Conservation (phyloP, 1,140 invertebrate species). For the Tetramorium alpestre region DNA sequence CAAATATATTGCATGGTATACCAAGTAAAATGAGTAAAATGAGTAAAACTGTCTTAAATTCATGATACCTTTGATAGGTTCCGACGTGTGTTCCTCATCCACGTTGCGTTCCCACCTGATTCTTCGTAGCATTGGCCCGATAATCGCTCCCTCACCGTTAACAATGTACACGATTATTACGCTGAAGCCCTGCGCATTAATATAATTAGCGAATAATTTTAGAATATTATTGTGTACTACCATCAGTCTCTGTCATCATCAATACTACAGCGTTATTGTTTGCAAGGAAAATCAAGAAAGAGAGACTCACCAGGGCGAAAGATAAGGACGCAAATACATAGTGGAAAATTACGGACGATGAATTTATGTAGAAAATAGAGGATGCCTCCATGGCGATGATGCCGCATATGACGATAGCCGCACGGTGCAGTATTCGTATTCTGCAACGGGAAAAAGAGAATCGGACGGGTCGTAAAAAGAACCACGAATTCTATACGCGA, state of each 20-base stretch:
- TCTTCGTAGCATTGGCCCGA: conserved; percentile 78
- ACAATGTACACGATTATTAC: conserved; percentile 81
- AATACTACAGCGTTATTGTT: background rate
- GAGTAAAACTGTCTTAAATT: background rate
- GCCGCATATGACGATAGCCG: conserved; percentile 86
- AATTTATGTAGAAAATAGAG: conserved; percentile 88
- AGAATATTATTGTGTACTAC: background rate
- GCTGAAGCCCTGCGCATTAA: conserved; percentile 79
- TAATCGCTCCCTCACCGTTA: conserved; percentile 77
- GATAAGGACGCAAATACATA: conserved; percentile 87
- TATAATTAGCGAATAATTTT: conserved; percentile 34
- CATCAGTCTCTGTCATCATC: no score
- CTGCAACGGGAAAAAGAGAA: conserved; percentile 80
- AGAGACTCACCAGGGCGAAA: conserved; percentile 86
- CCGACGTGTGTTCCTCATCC: conserved; percentile 77
- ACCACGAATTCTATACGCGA: background rate
- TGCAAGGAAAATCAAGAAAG: background rate
- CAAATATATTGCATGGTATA: background rate
- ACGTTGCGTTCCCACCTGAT: conserved; percentile 75
- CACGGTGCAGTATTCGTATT: conserved; percentile 87
- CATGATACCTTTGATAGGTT: conserved; percentile 82
- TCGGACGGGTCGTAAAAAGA: background rate
- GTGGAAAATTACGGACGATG: conserved; percentile 86
- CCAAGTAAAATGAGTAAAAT: background rate
- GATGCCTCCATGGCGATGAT: conserved; percentile 87